These are phyloP conservation scores for Himalopsyche tibetana DNA, from an alignment of 2,888 invertebrate species.

Conservation along the genomic window DNA sequence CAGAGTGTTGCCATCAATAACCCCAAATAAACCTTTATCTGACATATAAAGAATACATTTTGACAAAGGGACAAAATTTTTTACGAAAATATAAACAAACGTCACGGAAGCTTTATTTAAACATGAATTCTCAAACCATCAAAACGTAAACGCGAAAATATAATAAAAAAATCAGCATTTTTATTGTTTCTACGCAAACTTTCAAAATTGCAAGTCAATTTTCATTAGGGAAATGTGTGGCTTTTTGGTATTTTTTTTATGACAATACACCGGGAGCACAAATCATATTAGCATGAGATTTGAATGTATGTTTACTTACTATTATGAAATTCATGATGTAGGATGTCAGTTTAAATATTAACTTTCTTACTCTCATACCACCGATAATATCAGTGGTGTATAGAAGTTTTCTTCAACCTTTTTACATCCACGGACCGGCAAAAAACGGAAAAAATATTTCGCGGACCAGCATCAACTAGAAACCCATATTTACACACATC, in stretches of 20 bases:
- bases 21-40: not conserved
- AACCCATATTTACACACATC: too few relatives aligned
- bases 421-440: too few relatives aligned
- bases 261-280: not conserved
- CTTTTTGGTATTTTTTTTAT: not conserved
- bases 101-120: not conserved
- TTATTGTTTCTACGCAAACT: not conserved
- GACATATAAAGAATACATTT: not conserved
- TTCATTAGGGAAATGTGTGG: not conserved
- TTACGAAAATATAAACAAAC: slow-evolving; percentile 11
- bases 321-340: too few relatives aligned
- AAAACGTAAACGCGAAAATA: not conserved
- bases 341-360: too few relatives aligned
- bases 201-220: not conserved
- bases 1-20: slow-evolving; percentile 8
- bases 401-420: too few relatives aligned
- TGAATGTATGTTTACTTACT: too few relatives aligned
- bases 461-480: too few relatives aligned
- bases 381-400: too few relatives aligned
- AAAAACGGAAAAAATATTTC: too few relatives aligned
- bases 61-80: not conserved
- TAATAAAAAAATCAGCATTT: not conserved
- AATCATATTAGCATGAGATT: not conserved
- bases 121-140: not conserved
- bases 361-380: too few relatives aligned